These are phyloP conservation scores for Bradypus variegatus DNA, from an alignment of 2,797 vertebrate genomes.

Conservation along the genomic window DNA sequence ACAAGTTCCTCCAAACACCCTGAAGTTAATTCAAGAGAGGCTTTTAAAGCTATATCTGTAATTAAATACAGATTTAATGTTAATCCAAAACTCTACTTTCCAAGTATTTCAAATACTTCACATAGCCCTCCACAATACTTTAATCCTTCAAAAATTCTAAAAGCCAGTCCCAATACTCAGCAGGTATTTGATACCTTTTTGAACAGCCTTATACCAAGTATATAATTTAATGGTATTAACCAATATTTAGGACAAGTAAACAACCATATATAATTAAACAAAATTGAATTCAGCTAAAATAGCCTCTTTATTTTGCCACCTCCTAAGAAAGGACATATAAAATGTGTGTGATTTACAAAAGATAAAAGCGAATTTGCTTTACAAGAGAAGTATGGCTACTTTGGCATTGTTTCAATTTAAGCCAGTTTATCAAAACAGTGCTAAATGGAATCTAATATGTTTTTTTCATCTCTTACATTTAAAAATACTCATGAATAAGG, in stretches of 20 bases:
- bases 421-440: neutral
- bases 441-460: neutral
- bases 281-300: slow-evolving; percentile 8
- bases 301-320: neutral
- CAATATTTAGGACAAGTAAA: neutral
- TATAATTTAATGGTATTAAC: neutral
- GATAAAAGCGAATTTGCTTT: neutral
- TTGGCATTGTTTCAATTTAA: neutral
- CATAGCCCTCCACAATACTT: neutral
- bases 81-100: neutral
- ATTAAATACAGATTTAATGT: neutral
- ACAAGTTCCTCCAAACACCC: neutral
- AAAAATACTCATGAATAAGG: neutral
- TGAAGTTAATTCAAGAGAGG: neutral
- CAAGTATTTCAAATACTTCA: neutral
- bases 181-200: neutral
- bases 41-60: neutral
- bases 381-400: neutral
- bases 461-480: neutral
- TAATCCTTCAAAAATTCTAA: neutral
- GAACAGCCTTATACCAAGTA: neutral
- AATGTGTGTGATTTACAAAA: neutral
- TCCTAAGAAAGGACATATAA: neutral
- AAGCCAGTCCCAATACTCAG: neutral
- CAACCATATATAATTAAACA: neutral